phyloP scores from a whole-genome alignment of 2,888 invertebrate genomes.

The Melinaea marsaeus region DNA sequence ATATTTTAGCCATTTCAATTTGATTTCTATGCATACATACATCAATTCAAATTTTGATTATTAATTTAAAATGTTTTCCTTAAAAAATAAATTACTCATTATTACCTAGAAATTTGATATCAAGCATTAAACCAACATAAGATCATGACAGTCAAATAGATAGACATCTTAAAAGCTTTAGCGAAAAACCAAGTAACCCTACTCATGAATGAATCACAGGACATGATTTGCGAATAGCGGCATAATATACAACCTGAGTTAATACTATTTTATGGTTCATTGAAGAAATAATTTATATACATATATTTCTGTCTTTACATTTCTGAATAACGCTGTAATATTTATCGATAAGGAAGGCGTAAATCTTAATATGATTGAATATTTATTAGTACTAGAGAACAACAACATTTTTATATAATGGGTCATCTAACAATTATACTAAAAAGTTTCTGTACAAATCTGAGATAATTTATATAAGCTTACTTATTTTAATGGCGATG shows the following conservation, averaged over 20 bases:
- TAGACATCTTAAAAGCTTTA: constrained; percentile 32
- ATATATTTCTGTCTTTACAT: too few relatives aligned
- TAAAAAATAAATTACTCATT: background rate
- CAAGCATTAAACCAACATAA: background rate
- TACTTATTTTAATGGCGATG: too few relatives aligned
- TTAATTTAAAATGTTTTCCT: background rate
- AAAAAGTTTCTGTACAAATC: too few relatives aligned
- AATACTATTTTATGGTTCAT: background rate
- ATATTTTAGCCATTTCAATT: too few relatives aligned
- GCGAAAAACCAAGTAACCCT: constrained; percentile 19
- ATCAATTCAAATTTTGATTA: background rate
- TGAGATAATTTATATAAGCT: too few relatives aligned
- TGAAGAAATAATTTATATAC: too few relatives aligned
- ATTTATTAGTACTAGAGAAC: too few relatives aligned
- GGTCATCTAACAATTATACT: too few relatives aligned
- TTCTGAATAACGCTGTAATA: too few relatives aligned
- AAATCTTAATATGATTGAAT: too few relatives aligned
- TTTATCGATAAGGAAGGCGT: too few relatives aligned
- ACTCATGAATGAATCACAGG: constrained; percentile 46
- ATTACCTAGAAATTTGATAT: background rate
- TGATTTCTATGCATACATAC: background rate
- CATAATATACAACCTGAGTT: background rate
- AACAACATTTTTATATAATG: too few relatives aligned
- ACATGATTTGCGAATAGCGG: constrained; percentile 60
- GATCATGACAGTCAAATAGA: constrained; percentile 17